Evolutionary conservation across 2,888 invertebrate species (phyloP).

Genomic region (Spodoptera littoralis): DNA sequence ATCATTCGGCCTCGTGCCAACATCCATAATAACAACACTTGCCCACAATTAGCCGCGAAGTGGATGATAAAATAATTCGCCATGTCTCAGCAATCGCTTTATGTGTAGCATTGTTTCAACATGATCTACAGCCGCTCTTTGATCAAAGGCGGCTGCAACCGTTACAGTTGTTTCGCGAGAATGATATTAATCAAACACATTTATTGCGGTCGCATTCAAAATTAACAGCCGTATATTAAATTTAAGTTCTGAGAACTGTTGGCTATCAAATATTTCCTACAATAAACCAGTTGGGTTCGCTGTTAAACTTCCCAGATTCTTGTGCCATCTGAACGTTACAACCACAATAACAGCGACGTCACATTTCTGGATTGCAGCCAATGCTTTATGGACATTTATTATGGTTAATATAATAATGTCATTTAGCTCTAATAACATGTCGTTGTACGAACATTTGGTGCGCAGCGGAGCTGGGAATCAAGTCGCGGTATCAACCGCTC

Average conservation of each 20-base stretch:
- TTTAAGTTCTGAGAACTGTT: constrained; percentile 79
- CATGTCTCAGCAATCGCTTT: constrained; percentile 66
- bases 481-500: constrained; percentile 26
- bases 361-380: constrained; percentile 81
- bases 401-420: constrained; percentile 66
- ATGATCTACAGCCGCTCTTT: constrained; percentile 77
- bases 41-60: constrained; percentile 55
- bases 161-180: constrained; percentile 83
- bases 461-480: constrained; percentile 40
- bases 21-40: constrained; percentile 45
- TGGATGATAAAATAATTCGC: constrained; percentile 70
- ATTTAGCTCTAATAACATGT: constrained; percentile 65
- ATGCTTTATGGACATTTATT: constrained; percentile 78
- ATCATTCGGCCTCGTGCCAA: constrained; percentile 57
- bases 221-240: constrained; percentile 84
- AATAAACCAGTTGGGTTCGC: constrained; percentile 77
- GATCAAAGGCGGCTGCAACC: constrained; percentile 78
- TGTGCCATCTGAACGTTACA: constrained; percentile 65
- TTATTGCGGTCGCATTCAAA: constrained; percentile 82
- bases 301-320: constrained; percentile 77
- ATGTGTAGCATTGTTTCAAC: constrained; percentile 69
- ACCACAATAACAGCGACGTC: constrained; percentile 73
- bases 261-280: constrained; percentile 86
- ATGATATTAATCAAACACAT: constrained; percentile 86
- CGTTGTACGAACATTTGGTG: constrained; percentile 42